Evolutionary conservation across 2,888 invertebrate genomes (phyloP).

Genomic region (Drosophila hamatofila): DNA sequence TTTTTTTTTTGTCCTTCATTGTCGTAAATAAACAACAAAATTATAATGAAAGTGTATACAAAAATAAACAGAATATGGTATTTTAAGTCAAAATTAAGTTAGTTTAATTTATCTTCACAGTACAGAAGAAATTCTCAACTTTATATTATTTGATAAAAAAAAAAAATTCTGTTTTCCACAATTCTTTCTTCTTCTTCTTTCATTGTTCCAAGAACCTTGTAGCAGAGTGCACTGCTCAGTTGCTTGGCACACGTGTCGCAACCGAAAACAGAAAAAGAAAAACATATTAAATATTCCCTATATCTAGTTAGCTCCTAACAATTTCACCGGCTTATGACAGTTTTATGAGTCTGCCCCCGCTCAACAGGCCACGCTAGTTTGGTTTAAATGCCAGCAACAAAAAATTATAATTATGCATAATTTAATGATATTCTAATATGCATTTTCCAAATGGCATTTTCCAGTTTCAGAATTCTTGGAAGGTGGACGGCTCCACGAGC

Average conservation of each 20-base stretch:
- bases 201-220: conserved; percentile 11
- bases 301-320: conserved; percentile 45
- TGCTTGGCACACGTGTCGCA: conserved; percentile 50
- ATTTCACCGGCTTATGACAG: conserved; percentile 68
- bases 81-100: no score
- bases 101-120: background rate
- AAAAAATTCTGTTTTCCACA: no score
- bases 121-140: no score
- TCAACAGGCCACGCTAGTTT: conserved; percentile 46
- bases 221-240: conserved; percentile 20
- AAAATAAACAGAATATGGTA: no score
- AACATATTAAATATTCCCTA: conserved; percentile 41
- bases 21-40: no score
- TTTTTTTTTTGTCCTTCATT: no score
- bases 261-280: conserved; percentile 21
- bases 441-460: conserved; percentile 59
- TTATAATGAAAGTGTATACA: no score
- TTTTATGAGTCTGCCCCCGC: conserved; percentile 51
- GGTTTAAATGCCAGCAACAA: conserved; percentile 62
- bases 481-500: conserved; percentile 26
- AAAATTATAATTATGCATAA: conserved; percentile 77
- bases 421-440: conserved; percentile 73
- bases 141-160: no score
- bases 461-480: conserved; percentile 58
- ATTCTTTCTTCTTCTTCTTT: background rate